A percentile compares a stretch with the other conserved stretches of the same genome.
phyloP scores from a whole-genome alignment of 2,797 vertebrate species.

The Epinephelus coioides region DNA sequence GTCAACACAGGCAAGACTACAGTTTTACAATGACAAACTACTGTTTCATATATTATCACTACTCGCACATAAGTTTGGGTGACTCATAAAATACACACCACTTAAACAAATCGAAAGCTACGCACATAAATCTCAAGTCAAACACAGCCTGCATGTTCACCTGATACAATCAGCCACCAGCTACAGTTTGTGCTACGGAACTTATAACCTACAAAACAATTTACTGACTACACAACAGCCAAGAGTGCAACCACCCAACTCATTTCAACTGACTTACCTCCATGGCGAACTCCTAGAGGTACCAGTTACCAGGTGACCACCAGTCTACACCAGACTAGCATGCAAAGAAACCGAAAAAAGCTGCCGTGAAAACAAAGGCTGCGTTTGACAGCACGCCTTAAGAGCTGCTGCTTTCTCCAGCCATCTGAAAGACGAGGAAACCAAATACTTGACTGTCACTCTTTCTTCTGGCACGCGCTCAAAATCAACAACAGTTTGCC shows the following conservation, averaged over 20 bases:
- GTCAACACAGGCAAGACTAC: neutral
- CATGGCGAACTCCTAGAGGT: slow-evolving; percentile 65
- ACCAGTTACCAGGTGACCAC: slow-evolving; percentile 47
- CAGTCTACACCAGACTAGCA: slow-evolving; percentile 56
- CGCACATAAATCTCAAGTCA: slow-evolving; percentile 18
- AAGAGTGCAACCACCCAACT: neutral
- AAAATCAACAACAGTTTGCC: slow-evolving; percentile 41
- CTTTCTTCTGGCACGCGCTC: slow-evolving; percentile 47
- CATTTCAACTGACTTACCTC: slow-evolving; percentile 76
- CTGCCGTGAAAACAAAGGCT: slow-evolving; percentile 65
- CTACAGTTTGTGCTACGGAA: neutral
- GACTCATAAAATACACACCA: slow-evolving; percentile 39
- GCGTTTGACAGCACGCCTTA: slow-evolving; percentile 56
- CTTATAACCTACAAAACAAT: slow-evolving; percentile 5
- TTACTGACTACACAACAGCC: slow-evolving; percentile 6
- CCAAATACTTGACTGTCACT: slow-evolving; percentile 51
- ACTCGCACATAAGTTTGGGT: neutral
- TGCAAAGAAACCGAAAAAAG: slow-evolving; percentile 55
- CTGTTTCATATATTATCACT: neutral
- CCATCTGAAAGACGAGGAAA: slow-evolving; percentile 44
- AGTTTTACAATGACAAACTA: neutral
- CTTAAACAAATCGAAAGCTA: slow-evolving; percentile 12
- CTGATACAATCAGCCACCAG: neutral
- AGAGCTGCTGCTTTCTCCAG: slow-evolving; percentile 42
- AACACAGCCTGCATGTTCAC: slow-evolving; percentile 22